phyloP scores from a whole-genome alignment of 2,113 vertebrate genomes.

The Melozone crissalis region DNA sequence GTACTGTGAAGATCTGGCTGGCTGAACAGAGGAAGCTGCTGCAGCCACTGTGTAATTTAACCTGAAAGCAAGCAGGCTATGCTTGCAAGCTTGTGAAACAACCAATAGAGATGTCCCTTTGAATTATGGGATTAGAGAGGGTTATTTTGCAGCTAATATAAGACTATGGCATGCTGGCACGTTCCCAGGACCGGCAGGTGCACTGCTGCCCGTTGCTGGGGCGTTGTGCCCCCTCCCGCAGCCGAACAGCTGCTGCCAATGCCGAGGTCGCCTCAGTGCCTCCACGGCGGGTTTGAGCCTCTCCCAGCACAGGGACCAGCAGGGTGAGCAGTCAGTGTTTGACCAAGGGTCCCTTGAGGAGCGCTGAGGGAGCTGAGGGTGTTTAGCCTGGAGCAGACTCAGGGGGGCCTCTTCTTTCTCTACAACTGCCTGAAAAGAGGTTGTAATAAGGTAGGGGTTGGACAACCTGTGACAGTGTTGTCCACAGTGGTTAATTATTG shows the following conservation, averaged over 20 bases:
- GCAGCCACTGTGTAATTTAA: background rate
- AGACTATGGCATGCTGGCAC: rapidly evolving
- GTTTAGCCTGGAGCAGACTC: background rate
- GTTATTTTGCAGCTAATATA: background rate
- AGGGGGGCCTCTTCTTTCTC: background rate
- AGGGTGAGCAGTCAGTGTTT: background rate
- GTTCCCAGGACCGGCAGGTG: rapidly evolving
- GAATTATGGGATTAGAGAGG: too few relatives aligned
- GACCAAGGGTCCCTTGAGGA: background rate
- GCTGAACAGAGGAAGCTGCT: background rate
- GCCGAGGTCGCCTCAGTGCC: background rate
- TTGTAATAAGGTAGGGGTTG: background rate
- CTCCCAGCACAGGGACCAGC: rapidly evolving
- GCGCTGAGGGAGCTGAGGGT: background rate
- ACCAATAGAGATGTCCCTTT: background rate
- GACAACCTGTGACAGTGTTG: background rate
- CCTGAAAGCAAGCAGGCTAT: background rate
- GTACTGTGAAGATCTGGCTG: background rate
- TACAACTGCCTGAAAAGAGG: background rate
- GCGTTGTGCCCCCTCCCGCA: background rate
- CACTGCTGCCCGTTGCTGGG: background rate
- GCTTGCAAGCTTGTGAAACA: background rate
- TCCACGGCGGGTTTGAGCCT: background rate
- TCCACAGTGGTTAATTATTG: too few relatives aligned
- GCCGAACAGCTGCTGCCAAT: background rate